Conservation (phyloP, 2,797 vertebrate genomes). For the Scolopax rusticola region DNA sequence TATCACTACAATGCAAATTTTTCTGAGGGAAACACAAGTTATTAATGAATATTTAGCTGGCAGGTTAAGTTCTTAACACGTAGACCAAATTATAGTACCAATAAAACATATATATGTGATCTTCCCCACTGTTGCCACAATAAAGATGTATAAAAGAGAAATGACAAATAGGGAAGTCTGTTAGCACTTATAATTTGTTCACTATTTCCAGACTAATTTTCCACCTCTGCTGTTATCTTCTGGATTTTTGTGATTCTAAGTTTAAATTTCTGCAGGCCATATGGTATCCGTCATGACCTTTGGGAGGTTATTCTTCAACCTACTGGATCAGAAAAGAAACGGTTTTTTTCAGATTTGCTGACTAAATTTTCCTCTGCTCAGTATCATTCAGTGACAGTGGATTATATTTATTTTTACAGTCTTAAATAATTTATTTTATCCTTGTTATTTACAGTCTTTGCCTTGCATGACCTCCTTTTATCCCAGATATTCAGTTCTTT, state of each 20-base stretch:
- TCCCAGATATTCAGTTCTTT: background rate
- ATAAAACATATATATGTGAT: background rate
- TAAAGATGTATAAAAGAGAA: background rate
- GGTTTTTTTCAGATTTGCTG: background rate
- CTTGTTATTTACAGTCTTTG: conserved; percentile 32
- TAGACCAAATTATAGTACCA: background rate
- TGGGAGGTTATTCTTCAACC: background rate
- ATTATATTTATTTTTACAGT: conserved; percentile 30
- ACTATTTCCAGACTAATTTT: background rate
- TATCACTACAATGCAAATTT: background rate
- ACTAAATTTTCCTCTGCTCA: conserved; percentile 1
- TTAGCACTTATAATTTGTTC: background rate
- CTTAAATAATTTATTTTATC: conserved; percentile 42
- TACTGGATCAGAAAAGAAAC: background rate
- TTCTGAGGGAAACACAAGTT: background rate
- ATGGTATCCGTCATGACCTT: background rate
- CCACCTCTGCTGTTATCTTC: background rate
- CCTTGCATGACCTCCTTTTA: conserved; percentile 21
- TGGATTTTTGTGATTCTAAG: background rate
- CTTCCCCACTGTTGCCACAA: background rate
- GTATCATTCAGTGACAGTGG: background rate
- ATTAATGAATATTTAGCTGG: background rate
- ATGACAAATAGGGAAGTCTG: background rate
- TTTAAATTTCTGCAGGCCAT: conserved; percentile 12
- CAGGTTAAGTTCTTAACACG: background rate